phyloP scores from a whole-genome alignment of 1,140 invertebrate genomes.

The Physella acuta region DNA sequence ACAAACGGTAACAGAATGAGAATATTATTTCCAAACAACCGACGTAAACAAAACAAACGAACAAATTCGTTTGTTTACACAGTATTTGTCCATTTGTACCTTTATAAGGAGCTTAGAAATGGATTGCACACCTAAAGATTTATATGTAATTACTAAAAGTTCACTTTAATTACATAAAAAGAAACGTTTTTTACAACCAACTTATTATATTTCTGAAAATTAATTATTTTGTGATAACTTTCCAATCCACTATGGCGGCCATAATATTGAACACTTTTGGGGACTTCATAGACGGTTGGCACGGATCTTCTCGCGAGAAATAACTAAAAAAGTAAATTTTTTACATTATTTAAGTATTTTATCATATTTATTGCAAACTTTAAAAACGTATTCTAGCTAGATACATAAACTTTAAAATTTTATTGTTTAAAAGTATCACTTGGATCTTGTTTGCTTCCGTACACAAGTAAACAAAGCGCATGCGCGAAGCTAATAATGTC shows the following conservation, averaged over 20 bases:
- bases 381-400: no score
- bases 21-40: conserved; percentile 3
- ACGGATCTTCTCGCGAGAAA: conserved; percentile 23
- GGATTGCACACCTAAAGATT: no score
- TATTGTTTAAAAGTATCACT: not conserved
- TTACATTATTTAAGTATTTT: no score
- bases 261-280: conserved; percentile 29
- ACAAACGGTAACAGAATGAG: no score
- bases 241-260: conserved; percentile 25
- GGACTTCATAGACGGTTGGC: conserved; percentile 24
- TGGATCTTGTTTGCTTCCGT: not conserved
- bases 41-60: conserved; percentile 10
- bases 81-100: no score
- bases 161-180: no score
- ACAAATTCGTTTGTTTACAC: not conserved
- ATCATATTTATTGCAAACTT: no score
- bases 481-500: conserved; percentile 31
- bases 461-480: conserved; percentile 24
- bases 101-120: no score
- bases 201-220: no score
- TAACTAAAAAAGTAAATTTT: not conserved
- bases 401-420: no score
- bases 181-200: no score
- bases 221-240: not conserved
- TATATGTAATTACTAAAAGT: no score